phyloP scores from a whole-genome alignment of 2,888 invertebrate genomes.

The Cistogaster globosa region DNA sequence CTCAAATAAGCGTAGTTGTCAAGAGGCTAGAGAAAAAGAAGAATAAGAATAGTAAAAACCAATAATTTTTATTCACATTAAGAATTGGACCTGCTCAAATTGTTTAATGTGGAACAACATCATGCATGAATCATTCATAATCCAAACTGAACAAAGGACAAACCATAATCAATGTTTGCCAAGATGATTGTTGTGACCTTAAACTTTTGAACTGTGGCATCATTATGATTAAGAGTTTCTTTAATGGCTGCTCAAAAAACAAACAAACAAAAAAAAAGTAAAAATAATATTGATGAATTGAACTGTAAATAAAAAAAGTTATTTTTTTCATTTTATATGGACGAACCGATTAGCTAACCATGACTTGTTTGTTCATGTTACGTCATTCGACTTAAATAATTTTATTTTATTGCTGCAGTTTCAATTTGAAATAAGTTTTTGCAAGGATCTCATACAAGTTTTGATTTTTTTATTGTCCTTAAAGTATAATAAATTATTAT shows the following conservation, averaged over 20 bases:
- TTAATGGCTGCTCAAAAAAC: constrained; percentile 1
- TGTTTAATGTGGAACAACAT: background rate
- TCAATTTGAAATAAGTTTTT: constrained; percentile 23
- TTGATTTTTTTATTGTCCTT: background rate
- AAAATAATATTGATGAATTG: constrained; percentile 49
- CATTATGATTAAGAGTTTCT: constrained; percentile 41
- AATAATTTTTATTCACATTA: background rate
- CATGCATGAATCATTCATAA: constrained; percentile 9
- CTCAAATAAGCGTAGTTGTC: constrained; percentile 15
- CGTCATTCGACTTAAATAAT: constrained; percentile 21
- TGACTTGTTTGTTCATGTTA: background rate
- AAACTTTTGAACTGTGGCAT: constrained; percentile 55
- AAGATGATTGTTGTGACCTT: constrained; percentile 46
- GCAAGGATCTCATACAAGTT: background rate
- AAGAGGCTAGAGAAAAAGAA: background rate
- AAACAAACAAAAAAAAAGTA: background rate
- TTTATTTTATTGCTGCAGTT: constrained; percentile 19
- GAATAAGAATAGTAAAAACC: background rate
- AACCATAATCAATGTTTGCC: constrained; percentile 7
- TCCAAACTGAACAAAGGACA: constrained; percentile 24
- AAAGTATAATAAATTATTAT: background rate
- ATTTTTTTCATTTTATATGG: constrained; percentile 18
- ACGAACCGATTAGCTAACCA: constrained; percentile 7
- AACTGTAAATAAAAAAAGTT: constrained; percentile 25
- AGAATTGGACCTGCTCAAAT: background rate